Conservation (phyloP, 1,140 invertebrate species). For the Lineus longissimus region DNA sequence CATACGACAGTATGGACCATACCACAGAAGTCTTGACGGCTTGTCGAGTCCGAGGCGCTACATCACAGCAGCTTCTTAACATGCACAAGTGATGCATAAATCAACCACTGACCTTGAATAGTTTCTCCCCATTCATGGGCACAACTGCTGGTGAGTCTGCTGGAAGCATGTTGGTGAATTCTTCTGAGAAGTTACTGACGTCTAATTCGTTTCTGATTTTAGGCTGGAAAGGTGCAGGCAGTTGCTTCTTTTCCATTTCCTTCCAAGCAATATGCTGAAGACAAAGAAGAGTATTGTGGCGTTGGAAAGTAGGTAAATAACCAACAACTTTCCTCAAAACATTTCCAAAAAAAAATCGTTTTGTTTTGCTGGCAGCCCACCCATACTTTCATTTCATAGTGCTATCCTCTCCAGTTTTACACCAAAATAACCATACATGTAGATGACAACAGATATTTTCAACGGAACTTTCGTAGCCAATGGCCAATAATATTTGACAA, state of each 20-base stretch:
- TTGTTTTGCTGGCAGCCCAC: constrained; percentile 70
- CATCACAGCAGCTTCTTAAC: too few relatives aligned
- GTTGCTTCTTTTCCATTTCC: constrained; percentile 77
- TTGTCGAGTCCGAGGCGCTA: too few relatives aligned
- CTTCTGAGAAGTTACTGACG: constrained; percentile 92
- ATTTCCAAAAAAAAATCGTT: background rate
- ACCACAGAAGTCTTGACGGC: too few relatives aligned
- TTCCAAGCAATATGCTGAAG: constrained; percentile 92
- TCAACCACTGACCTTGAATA: constrained; percentile 66
- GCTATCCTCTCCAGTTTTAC: too few relatives aligned
- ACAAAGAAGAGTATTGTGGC: constrained; percentile 69
- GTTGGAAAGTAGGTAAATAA: constrained; percentile 74
- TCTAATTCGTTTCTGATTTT: constrained; percentile 78
- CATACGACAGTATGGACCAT: too few relatives aligned
- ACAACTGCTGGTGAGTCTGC: constrained; percentile 86
- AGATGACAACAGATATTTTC: too few relatives aligned
- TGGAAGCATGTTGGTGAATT: constrained; percentile 87
- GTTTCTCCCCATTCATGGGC: constrained; percentile 75
- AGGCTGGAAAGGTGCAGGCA: constrained; percentile 92
- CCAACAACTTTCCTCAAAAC: too few relatives aligned
- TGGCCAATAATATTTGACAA: too few relatives aligned
- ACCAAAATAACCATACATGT: too few relatives aligned
- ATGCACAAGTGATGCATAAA: background rate
- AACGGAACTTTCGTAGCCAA: too few relatives aligned
- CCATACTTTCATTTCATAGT: constrained; percentile 61